phyloP scores from a whole-genome alignment of 2,113 vertebrate genomes.

The Actenoides lindsayi region DNA sequence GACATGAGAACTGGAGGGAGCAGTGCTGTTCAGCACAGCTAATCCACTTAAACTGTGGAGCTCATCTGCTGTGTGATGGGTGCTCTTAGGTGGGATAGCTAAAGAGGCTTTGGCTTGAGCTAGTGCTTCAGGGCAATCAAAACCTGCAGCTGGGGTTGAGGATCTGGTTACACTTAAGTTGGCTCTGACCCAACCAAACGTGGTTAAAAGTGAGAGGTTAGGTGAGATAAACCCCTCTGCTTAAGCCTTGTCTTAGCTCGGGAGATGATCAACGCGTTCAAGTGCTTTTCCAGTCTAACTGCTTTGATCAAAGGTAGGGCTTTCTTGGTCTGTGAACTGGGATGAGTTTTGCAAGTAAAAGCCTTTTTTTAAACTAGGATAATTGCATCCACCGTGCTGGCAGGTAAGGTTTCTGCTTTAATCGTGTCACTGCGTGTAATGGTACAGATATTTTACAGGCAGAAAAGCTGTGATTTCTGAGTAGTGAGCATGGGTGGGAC shows the following conservation, averaged over 20 bases:
- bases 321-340: background rate
- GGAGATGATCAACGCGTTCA: background rate
- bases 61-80: conserved; percentile 1
- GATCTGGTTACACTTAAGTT: conserved; percentile 8
- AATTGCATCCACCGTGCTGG: background rate
- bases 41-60: conserved; percentile 36
- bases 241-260: background rate
- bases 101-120: conserved; percentile 46
- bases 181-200: background rate
- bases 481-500: rapidly evolving
- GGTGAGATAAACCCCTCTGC: background rate
- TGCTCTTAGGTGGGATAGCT: background rate
- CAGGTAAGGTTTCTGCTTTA: background rate
- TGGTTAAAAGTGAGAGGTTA: conserved; percentile 27
- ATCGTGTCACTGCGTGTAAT: rapidly evolving
- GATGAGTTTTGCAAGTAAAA: conserved; percentile 1
- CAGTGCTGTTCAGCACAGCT: background rate
- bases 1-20: background rate
- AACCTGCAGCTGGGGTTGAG: background rate
- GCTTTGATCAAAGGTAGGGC: background rate
- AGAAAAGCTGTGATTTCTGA: background rate
- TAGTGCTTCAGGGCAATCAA: background rate
- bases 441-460: background rate
- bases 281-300: background rate
- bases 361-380: background rate